Base-by-base conservation (phyloP, 2,888 invertebrate genomes). In the Agrotis segetum region DNA sequence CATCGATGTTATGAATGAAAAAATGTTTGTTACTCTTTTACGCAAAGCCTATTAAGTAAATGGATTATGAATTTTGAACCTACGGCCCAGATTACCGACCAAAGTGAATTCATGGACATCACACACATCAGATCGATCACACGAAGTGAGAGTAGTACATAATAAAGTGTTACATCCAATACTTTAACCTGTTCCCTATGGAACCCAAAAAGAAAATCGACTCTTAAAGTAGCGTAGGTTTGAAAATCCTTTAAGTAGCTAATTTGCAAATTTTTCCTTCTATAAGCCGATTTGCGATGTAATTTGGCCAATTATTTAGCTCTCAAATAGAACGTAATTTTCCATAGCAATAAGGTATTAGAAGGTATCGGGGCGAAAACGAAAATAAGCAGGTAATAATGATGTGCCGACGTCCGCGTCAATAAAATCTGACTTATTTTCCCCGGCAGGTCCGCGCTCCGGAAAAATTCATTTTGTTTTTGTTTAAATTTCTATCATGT, bases 291-390 rank as follows among this genome's bases (percentile, higher is more conserved):
- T 95, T 95, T 92, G 79, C 83, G 81, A 85, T 84, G 88, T 92
- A 92, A 95, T 94, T 94, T 92, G 88, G 81, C 90, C 92, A 94
- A 93, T 95, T 94, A 95, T 93, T 91, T 89, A 90, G 88, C 90
- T 91, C 90, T 90, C 87, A 91, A 93, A 92, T 91, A 87, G 90
- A 86, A 88, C 85, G 90, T 91, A 93, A 94, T 93, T 92, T 93
- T 92, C 90, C 88, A 89, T 87, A 85, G 87, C 87, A 88, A 88
- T 83, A 87, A 88, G 88, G 89, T 86, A 92, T 93, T 91, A 89
- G 80, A 88, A 85, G 88, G 88, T 90, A 92, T 92, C 84, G 86
- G 82, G 82, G 88, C 85, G 87, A 86, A 88, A 90, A 88, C 86
- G 89, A 90, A 95, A 92, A 93, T 93, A 94, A 93, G 91, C 85